These are phyloP conservation scores for Virgularia gustaviana DNA, from an alignment of 92 coral and sea anemone species.

Conservation along the genomic window DNA sequence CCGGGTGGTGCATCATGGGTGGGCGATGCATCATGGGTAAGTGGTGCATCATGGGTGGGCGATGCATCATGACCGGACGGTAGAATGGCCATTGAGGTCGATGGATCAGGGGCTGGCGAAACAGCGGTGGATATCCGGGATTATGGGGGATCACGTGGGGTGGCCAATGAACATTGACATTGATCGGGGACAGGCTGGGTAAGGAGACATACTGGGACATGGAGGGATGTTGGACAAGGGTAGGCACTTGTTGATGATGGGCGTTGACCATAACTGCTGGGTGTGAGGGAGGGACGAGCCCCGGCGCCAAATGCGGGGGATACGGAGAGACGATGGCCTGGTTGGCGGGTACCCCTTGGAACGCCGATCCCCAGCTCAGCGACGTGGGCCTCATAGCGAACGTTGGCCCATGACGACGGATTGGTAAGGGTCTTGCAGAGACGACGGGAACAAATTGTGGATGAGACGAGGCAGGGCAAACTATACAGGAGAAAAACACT, in stretches of 20 bases:
- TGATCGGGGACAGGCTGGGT: slow-evolving; percentile 21
- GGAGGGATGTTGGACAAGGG: slow-evolving; percentile 25
- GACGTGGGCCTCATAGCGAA: slow-evolving; percentile 30
- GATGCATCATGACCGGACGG: slow-evolving; percentile 11
- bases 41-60: slow-evolving; percentile 1
- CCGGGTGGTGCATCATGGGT: not conserved
- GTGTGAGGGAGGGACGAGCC: slow-evolving; percentile 27
- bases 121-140: slow-evolving; percentile 31
- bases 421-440: not conserved
- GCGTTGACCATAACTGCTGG: slow-evolving; percentile 32
- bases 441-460: not conserved
- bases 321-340: not conserved
- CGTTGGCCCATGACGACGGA: not conserved
- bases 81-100: not conserved
- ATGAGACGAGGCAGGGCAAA: slow-evolving; percentile 12
- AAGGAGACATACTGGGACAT: slow-evolving; percentile 9
- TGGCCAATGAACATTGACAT: slow-evolving; percentile 35
- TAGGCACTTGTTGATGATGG: slow-evolving; percentile 11
- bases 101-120: slow-evolving; percentile 5
- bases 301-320: slow-evolving; percentile 12
- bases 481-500: slow-evolving; percentile 4
- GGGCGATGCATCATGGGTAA: not conserved
- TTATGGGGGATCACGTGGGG: slow-evolving; percentile 35
- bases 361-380: slow-evolving; percentile 9
- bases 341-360: slow-evolving; percentile 10